These are phyloP conservation scores for Linnaemya tessellans DNA, from an alignment of 2,888 invertebrate species.

Conservation along the genomic window DNA sequence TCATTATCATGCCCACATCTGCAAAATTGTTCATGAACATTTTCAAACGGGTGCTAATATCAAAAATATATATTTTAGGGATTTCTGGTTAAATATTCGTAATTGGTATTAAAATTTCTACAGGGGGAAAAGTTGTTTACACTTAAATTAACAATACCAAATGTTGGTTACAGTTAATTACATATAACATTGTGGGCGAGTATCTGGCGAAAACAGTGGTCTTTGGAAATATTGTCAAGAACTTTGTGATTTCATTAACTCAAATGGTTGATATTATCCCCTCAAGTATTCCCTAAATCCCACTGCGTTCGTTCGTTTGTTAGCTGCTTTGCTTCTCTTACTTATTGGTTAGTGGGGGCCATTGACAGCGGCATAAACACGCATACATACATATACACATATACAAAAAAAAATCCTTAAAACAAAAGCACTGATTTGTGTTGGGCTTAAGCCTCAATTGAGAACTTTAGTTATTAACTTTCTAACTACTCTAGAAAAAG, in stretches of 20 bases:
- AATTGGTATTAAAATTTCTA: constrained; percentile 33
- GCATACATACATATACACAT: constrained; percentile 8
- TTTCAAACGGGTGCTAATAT: constrained; percentile 68
- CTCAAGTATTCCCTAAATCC: neutral
- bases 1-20: constrained; percentile 99
- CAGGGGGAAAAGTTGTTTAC: constrained; percentile 12
- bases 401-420: neutral
- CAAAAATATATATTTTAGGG: constrained; percentile 36
- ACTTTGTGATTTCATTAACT: neutral
- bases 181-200: neutral
- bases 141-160: constrained; percentile 54
- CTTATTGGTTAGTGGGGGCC: constrained; percentile 49
- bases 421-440: constrained; percentile 36
- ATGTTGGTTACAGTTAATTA: constrained; percentile 51
- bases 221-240: constrained; percentile 1
- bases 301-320: constrained; percentile 18
- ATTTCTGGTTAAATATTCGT: constrained; percentile 45
- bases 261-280: neutral
- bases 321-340: constrained; percentile 6
- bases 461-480: constrained; percentile 45
- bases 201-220: constrained; percentile 26
- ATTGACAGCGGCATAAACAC: constrained; percentile 34
- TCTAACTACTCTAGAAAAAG: constrained; percentile 61
- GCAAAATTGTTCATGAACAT: constrained; percentile 83
- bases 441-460: constrained; percentile 23